These are phyloP conservation scores for Bombus confusus DNA, from an alignment of 1,140 invertebrate genomes.

Conservation along the genomic window DNA sequence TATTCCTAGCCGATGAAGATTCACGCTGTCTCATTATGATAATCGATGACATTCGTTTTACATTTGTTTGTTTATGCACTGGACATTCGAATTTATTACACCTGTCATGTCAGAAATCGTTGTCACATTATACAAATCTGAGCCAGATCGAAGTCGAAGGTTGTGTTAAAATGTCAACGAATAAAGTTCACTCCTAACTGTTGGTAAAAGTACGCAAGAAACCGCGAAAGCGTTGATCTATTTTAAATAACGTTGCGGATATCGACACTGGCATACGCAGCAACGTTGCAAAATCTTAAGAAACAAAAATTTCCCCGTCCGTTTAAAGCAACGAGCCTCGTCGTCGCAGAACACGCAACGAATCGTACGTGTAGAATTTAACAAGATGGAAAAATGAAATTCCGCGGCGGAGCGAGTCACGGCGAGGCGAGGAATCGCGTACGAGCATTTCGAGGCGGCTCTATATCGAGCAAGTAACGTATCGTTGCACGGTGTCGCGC, in stretches of 20 bases:
- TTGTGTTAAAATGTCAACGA: not conserved
- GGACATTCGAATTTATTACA: too few species aligned
- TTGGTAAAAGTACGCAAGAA: too few species aligned
- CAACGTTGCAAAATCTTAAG: too few species aligned
- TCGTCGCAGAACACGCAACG: not conserved
- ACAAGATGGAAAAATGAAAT: slow-evolving; percentile 27
- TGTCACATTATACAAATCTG: not conserved
- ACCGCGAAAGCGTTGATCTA: not conserved
- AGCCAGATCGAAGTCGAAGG: not conserved
- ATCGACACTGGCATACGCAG: too few species aligned
- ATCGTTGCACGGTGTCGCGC: slow-evolving; percentile 23
- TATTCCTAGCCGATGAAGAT: not conserved
- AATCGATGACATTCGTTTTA: not conserved
- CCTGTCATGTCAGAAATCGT: not conserved
- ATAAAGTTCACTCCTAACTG: not conserved
- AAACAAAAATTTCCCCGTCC: not conserved
- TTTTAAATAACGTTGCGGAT: not conserved
- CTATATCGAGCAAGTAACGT: not conserved
- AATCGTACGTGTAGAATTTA: not conserved
- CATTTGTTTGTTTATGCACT: not conserved
- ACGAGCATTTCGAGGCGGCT: slow-evolving; percentile 15
- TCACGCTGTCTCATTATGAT: not conserved
- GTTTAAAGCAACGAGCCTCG: not conserved
- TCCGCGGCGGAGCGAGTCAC: not conserved
- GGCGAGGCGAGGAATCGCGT: not conserved